Percentiles rank a stretch among this genome's conserved stretches.
These are phyloP conservation scores for Felis chaus DNA, from an alignment of 2,113 vertebrate species.

Conservation along the genomic window DNA sequence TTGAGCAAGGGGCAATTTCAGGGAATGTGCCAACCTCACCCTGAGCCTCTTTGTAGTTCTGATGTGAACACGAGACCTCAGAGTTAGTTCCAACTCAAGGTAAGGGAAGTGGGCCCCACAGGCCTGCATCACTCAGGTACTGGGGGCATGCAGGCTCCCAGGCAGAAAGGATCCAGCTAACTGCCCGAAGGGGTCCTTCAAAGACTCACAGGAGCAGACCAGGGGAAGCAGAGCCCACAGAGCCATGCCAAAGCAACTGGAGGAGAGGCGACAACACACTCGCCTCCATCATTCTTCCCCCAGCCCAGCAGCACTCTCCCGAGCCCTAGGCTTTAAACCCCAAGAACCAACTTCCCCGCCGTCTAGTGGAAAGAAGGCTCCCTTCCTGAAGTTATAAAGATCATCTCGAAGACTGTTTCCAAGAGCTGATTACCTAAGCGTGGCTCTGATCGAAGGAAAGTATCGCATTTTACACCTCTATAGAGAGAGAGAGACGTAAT, in stretches of 20 bases:
- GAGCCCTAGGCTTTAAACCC: neutral
- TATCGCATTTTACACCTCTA: neutral
- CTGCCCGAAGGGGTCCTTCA: neutral
- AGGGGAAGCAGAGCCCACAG: neutral
- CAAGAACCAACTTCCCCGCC: neutral
- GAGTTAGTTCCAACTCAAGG: neutral
- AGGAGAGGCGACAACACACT: rapidly evolving
- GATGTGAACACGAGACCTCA: neutral
- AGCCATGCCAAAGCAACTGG: neutral
- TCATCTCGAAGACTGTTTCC: neutral
- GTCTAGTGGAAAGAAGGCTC: neutral
- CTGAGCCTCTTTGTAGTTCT: neutral
- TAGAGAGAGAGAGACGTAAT: neutral
- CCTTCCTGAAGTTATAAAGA: slow-evolving; percentile 9
- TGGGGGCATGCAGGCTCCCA: rapidly evolving
- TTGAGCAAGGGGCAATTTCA: neutral
- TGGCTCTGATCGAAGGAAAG: neutral
- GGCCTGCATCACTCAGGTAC: neutral
- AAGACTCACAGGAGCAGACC: neutral
- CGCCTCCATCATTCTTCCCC: neutral
- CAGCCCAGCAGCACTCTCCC: neutral
- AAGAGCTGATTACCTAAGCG: slow-evolving; percentile 2
- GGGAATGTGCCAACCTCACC: neutral
- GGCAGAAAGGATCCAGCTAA: neutral
- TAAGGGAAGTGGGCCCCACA: neutral